Evolutionary conservation across 2,113 vertebrate species (phyloP).

Genomic region (Phyllostomus discolor): DNA sequence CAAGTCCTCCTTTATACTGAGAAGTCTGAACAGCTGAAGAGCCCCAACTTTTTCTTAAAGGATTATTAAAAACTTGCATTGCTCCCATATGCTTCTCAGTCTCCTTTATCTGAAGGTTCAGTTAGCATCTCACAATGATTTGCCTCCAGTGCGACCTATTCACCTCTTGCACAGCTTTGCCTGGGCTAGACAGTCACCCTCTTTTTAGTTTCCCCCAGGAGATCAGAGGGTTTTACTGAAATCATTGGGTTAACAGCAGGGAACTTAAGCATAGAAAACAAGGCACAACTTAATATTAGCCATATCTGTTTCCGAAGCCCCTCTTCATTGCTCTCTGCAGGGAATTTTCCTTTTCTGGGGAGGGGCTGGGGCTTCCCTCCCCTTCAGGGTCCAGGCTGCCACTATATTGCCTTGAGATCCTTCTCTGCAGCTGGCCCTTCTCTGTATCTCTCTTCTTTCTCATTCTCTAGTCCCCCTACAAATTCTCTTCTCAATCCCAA

Average conservation of each 20-base stretch:
- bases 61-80: background rate
- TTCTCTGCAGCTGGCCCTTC: background rate
- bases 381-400: background rate
- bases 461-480: background rate
- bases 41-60: background rate
- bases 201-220: background rate
- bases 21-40: background rate
- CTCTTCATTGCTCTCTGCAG: background rate
- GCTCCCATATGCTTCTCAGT: background rate
- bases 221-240: background rate
- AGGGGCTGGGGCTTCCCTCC: background rate
- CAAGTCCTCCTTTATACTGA: background rate
- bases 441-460: background rate
- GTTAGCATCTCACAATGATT: background rate
- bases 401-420: background rate
- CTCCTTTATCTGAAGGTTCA: background rate
- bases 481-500: background rate
- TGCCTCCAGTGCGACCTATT: background rate
- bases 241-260: background rate
- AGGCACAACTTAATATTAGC: background rate
- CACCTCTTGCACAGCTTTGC: background rate
- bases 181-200: background rate
- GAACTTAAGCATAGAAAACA: background rate
- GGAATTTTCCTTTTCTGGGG: background rate
- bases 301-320: background rate